Conservation (phyloP, 2,113 vertebrate species). For the Cricetomys ansorgei region DNA sequence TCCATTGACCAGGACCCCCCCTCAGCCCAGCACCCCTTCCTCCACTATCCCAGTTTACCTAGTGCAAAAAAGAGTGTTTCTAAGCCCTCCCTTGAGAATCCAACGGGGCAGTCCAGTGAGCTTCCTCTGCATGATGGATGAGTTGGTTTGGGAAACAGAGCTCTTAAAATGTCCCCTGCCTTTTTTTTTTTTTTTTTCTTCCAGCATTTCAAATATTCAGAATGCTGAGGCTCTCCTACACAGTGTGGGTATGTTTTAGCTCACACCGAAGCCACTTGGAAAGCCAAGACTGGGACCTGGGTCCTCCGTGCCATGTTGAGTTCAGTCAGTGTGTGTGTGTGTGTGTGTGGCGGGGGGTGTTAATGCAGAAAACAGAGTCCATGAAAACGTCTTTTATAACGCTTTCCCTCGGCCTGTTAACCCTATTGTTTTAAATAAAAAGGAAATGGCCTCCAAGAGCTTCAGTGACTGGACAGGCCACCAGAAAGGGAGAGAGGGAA, state of each 20-base stretch:
- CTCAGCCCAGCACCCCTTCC: background rate
- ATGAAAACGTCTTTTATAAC: background rate
- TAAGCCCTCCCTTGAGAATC: background rate
- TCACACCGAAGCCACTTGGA: background rate
- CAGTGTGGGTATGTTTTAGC: background rate
- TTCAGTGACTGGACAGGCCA: background rate
- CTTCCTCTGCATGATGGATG: background rate
- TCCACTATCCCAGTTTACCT: background rate
- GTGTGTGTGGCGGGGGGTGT: background rate
- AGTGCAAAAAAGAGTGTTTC: background rate
- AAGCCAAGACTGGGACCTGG: background rate
- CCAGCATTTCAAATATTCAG: background rate
- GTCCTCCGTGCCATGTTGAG: no score
- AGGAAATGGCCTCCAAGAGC: background rate
- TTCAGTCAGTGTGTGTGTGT: background rate
- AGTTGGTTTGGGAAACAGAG: background rate
- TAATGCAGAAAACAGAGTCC: background rate
- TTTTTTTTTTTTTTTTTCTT: fast-evolving
- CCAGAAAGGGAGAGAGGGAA: background rate
- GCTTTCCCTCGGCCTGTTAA: background rate
- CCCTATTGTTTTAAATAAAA: background rate
- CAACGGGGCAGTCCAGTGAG: background rate
- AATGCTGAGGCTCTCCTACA: background rate
- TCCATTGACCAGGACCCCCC: background rate
- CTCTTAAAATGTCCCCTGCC: background rate